phyloP scores from a whole-genome alignment of 2,113 vertebrate genomes.

The Willisornis vidua region DNA sequence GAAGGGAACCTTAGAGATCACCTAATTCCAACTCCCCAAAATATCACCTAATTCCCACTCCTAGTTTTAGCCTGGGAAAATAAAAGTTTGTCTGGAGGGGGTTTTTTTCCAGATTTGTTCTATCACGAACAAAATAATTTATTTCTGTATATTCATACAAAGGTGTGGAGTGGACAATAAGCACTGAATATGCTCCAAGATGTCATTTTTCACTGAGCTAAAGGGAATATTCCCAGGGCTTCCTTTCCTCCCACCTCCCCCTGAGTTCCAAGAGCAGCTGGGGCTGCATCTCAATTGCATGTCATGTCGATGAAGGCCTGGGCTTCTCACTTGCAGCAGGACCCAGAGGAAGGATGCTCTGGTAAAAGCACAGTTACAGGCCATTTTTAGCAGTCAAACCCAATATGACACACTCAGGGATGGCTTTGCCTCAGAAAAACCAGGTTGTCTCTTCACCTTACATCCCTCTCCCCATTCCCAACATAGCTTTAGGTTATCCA shows the following conservation, averaged over 20 bases:
- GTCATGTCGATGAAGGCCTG: not conserved
- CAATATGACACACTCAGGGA: conserved; percentile 28
- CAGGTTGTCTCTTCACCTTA: conserved; percentile 71
- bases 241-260: not conserved
- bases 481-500: conserved; percentile 54
- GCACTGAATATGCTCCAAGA: not conserved
- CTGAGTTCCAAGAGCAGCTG: not conserved
- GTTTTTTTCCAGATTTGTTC: fast-evolving
- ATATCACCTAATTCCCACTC: not conserved
- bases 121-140: not conserved
- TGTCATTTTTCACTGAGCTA: not conserved
- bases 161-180: not conserved
- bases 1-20: not conserved
- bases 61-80: not conserved
- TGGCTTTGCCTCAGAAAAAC: conserved; percentile 22
- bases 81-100: fast-evolving
- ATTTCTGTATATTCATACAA: not conserved
- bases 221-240: not conserved
- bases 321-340: not conserved
- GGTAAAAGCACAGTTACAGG: conserved; percentile 67
- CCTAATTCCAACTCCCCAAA: not conserved
- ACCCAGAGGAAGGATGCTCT: not conserved
- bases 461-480: not conserved
- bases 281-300: not conserved
- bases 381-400: conserved; percentile 60